These are phyloP conservation scores for Hydropotes inermis DNA, from an alignment of 2,113 vertebrate genomes.

Conservation along the genomic window DNA sequence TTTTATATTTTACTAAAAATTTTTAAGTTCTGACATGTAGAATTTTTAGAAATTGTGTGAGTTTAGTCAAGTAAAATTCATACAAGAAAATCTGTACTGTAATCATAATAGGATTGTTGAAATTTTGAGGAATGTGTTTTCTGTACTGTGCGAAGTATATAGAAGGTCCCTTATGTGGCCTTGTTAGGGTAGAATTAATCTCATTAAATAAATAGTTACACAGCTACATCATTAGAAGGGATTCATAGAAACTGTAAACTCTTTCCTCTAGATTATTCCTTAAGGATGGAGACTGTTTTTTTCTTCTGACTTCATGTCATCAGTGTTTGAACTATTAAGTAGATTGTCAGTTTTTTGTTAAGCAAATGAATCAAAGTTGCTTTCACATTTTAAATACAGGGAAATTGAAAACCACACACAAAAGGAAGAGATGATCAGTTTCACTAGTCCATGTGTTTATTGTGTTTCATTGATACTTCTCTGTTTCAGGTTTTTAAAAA, in stretches of 20 bases:
- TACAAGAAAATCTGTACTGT: background rate
- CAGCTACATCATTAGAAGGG: background rate
- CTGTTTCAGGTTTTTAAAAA: background rate
- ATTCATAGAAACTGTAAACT: background rate
- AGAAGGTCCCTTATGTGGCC: background rate
- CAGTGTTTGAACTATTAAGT: background rate
- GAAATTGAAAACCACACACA: background rate
- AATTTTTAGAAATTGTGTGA: conserved; percentile 29
- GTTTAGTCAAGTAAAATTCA: background rate
- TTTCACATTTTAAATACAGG: conserved; percentile 17
- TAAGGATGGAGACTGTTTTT: background rate
- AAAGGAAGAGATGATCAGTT: background rate
- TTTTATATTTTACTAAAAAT: conserved; percentile 20
- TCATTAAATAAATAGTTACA: background rate
- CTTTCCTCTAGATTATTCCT: background rate
- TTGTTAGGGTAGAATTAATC: background rate
- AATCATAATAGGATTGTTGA: background rate
- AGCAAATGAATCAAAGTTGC: background rate
- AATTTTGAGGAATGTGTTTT: conserved; percentile 11
- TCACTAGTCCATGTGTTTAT: background rate
- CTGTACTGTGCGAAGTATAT: background rate
- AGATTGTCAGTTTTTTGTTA: background rate
- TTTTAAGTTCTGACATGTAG: background rate
- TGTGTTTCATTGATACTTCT: background rate
- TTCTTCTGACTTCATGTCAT: background rate